Evolutionary conservation across 1,140 invertebrate genomes (phyloP).

Genomic region (Nasonia giraulti): DNA sequence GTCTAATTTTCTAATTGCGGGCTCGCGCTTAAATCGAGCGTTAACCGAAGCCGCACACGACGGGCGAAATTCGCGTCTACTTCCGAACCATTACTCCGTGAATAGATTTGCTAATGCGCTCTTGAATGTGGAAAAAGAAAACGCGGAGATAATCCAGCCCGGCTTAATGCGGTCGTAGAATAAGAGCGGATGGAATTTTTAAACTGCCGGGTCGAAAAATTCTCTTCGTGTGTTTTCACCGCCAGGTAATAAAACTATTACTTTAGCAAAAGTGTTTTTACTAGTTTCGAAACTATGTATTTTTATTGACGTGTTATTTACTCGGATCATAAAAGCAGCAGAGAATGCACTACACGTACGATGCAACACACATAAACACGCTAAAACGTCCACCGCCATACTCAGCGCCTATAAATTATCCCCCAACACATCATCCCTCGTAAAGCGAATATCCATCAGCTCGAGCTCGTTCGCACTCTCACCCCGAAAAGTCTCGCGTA

Average conservation of each 20-base stretch:
- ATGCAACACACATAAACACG: not conserved
- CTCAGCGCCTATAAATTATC: not conserved
- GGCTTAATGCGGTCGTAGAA: not conserved
- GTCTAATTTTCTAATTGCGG: conserved; percentile 28
- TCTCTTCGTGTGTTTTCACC: too few species aligned
- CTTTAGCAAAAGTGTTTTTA: not conserved
- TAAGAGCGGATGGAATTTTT: not conserved
- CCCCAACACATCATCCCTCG: conserved; percentile 5
- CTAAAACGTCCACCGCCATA: not conserved
- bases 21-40: conserved; percentile 24
- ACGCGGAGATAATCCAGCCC: not conserved
- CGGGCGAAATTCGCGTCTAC: conserved; percentile 33
- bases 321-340: not conserved
- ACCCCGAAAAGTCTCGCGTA: not conserved
- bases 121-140: not conserved
- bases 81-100: conserved; percentile 38
- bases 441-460: conserved; percentile 4
- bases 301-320: not conserved
- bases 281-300: not conserved
- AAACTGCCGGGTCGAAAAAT: not conserved
- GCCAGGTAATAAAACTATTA: not conserved
- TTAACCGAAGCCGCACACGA: not conserved
- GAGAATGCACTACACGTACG: not conserved
- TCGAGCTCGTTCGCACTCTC: not conserved
- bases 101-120: conserved; percentile 52